phyloP scores from a whole-genome alignment of 2,888 invertebrate species.

The Chrysina gloriosa region DNA sequence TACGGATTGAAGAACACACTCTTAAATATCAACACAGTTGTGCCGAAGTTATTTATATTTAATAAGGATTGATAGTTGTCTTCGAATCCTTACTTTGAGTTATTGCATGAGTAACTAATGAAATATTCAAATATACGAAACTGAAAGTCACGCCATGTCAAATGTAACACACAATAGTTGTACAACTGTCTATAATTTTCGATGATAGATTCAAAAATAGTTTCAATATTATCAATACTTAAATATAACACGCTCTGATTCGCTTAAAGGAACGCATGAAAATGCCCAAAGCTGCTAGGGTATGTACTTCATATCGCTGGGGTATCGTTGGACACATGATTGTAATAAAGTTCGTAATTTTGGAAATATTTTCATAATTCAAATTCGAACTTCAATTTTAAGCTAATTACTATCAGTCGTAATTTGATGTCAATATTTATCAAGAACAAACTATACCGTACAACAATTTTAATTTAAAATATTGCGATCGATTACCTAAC shows the following conservation, averaged over 20 bases:
- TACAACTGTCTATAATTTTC: neutral
- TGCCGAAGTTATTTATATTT: slow-evolving; percentile 12
- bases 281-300: neutral
- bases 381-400: too few relatives aligned
- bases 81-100: slow-evolving; percentile 16
- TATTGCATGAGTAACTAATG: slow-evolving; percentile 15
- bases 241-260: neutral
- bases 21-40: slow-evolving; percentile 13
- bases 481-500: too few relatives aligned
- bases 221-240: slow-evolving; percentile 19
- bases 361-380: too few relatives aligned
- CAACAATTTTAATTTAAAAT: too few relatives aligned
- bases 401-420: too few relatives aligned
- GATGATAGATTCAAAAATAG: slow-evolving; percentile 20
- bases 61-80: slow-evolving; percentile 20
- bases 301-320: too few relatives aligned
- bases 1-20: neutral
- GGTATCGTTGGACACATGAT: too few relatives aligned
- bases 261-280: neutral
- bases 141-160: slow-evolving; percentile 28
- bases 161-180: slow-evolving; percentile 11
- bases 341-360: too few relatives aligned
- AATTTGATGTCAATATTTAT: too few relatives aligned
- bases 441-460: too few relatives aligned
- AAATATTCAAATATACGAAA: slow-evolving; percentile 33